A percentile compares a stretch with the other conserved stretches of the same genome.
phyloP scores from a whole-genome alignment of 2,888 invertebrate species.

The Eristalis pertinax region DNA sequence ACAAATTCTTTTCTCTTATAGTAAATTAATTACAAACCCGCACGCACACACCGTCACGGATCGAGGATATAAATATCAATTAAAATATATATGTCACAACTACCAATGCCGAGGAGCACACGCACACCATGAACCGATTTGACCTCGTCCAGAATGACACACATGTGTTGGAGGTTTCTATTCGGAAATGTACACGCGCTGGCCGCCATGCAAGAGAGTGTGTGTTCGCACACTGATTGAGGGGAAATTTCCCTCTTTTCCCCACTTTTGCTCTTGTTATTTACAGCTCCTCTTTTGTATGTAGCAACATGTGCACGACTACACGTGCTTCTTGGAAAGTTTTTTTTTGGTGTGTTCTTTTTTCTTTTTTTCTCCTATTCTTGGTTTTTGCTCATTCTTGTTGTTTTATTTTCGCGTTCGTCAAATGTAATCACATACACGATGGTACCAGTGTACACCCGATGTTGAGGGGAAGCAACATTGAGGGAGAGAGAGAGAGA shows the following conservation, averaged over 20 bases:
- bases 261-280: constrained; percentile 16
- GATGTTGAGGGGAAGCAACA: not conserved
- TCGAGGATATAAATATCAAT: constrained; percentile 66
- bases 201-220: constrained; percentile 8
- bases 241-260: constrained; percentile 43
- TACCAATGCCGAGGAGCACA: constrained; percentile 25
- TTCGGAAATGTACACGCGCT: not conserved
- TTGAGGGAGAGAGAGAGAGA: not conserved
- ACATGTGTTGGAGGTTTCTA: constrained; percentile 21
- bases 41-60: constrained; percentile 27
- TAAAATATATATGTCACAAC: constrained; percentile 71
- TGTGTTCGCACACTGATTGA: constrained; percentile 5
- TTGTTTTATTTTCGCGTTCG: constrained; percentile 45
- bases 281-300: constrained; percentile 29
- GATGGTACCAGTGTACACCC: too few relatives aligned
- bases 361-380: not conserved
- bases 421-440: constrained; percentile 43
- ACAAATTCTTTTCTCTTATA: constrained; percentile 17
- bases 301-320: constrained; percentile 77
- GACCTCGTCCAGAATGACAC: constrained; percentile 60
- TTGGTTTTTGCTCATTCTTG: not conserved
- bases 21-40: constrained; percentile 50
- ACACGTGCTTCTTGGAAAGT: constrained; percentile 74
- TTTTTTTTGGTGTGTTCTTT: constrained; percentile 27
- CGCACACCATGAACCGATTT: constrained; percentile 48